Evolutionary conservation across 2,888 invertebrate genomes (phyloP).

Genomic region (Terebella lapidaria): DNA sequence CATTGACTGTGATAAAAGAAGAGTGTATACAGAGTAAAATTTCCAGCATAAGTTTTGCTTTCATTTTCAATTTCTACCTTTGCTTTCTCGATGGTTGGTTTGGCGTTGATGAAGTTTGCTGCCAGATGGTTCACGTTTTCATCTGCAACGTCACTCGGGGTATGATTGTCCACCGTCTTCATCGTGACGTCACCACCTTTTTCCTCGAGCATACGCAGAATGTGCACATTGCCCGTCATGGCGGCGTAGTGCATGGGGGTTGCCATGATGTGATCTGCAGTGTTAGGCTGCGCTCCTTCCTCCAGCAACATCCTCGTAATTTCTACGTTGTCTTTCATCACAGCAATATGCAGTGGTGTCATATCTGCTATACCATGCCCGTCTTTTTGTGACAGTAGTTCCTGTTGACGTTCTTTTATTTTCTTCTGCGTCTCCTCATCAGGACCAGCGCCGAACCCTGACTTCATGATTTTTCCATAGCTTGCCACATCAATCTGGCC

Average conservation of each 20-base stretch:
- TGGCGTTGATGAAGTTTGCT: neutral
- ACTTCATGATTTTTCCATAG: neutral
- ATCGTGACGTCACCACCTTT: neutral
- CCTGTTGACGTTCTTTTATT: neutral
- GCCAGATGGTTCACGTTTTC: neutral
- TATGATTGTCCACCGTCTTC: neutral
- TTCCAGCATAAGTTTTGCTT: too few relatives aligned
- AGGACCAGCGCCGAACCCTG: neutral
- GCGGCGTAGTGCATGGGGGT: neutral
- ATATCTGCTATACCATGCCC: too few relatives aligned
- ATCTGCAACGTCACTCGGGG: neutral
- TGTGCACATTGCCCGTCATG: neutral
- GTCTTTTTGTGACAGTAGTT: neutral
- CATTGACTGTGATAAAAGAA: too few relatives aligned
- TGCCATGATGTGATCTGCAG: neutral
- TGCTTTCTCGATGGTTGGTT: neutral
- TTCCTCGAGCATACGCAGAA: neutral
- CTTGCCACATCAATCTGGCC: neutral
- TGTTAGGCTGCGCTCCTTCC: neutral
- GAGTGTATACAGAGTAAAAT: too few relatives aligned
- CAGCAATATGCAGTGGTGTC: neutral
- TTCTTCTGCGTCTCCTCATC: neutral
- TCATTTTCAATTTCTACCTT: too few relatives aligned
- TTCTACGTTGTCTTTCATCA: neutral
- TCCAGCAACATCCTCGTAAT: neutral